Percentiles rank a stretch among this genome's conserved stretches.
phyloP scores from a whole-genome alignment of 2,113 vertebrate species.

The Lampris megalopsis region DNA sequence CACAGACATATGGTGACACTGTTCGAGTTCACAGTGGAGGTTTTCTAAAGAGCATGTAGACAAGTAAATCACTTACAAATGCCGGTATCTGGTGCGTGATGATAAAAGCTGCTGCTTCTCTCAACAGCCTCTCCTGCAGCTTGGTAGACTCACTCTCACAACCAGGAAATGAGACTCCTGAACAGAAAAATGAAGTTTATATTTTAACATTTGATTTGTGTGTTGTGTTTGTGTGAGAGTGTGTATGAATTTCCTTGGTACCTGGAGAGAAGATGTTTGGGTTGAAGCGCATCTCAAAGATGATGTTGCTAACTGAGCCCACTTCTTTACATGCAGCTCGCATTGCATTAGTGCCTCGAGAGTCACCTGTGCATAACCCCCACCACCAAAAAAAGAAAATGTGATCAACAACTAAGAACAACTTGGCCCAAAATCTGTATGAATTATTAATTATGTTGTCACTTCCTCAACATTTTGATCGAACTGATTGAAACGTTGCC shows the following conservation, averaged over 20 bases:
- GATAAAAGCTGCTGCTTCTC: constrained; percentile 82
- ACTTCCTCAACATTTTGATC: not conserved
- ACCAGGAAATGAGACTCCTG: constrained; percentile 80
- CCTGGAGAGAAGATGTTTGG: constrained; percentile 82
- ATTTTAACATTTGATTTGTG: not conserved
- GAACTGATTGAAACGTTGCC: no score
- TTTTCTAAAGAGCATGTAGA: not conserved
- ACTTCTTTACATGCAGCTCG: constrained; percentile 81
- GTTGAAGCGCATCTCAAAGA: constrained; percentile 88
- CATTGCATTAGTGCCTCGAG: constrained; percentile 71
- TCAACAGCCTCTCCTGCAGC: constrained; percentile 81
- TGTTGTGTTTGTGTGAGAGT: not conserved
- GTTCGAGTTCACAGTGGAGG: constrained; percentile 11
- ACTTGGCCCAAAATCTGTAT: not conserved
- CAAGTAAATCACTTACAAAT: constrained; percentile 77
- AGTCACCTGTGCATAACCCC: constrained; percentile 66
- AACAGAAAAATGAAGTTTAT: constrained; percentile 29
- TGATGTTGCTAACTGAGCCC: constrained; percentile 83
- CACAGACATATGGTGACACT: constrained; percentile 1
- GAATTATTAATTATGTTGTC: not conserved
- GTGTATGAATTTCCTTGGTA: constrained; percentile 38
- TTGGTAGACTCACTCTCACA: constrained; percentile 63
- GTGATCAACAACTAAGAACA: not conserved
- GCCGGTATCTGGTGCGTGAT: constrained; percentile 82
- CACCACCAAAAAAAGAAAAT: not conserved